These are phyloP conservation scores for Pangasius djambal DNA, from an alignment of 2,797 vertebrate species.

Conservation along the genomic window DNA sequence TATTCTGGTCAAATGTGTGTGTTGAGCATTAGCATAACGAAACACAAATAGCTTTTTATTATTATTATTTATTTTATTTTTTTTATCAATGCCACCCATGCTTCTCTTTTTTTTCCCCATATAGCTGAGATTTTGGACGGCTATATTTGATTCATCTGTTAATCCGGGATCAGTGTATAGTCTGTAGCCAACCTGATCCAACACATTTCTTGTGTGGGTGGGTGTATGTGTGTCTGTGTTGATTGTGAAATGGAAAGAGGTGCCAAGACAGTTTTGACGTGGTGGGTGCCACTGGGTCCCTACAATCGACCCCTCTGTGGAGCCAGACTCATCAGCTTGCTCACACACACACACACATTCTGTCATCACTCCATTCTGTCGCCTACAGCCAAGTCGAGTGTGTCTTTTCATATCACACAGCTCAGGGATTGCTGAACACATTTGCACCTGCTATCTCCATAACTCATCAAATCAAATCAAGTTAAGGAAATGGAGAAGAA, in stretches of 20 bases:
- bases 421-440: conserved; percentile 23
- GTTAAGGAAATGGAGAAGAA: conserved; percentile 20
- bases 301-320: conserved; percentile 13
- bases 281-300: neutral
- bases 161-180: conserved; percentile 14
- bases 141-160: conserved; percentile 21
- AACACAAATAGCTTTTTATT: neutral
- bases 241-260: conserved; percentile 2
- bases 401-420: conserved; percentile 54
- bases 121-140: conserved; percentile 9
- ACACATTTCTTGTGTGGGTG: conserved; percentile 2
- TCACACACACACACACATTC: conserved; percentile 1
- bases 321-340: conserved; percentile 21
- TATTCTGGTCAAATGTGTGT: neutral
- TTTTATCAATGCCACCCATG: too few species aligned
- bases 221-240: neutral
- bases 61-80: too few species aligned
- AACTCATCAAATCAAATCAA: conserved; percentile 31
- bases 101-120: neutral
- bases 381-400: conserved; percentile 10
- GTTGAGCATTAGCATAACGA: neutral
- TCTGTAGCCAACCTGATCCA: conserved; percentile 9
- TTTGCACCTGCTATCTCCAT: neutral
- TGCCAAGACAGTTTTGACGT: conserved; percentile 18
- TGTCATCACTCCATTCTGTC: conserved; percentile 24